phyloP scores from a whole-genome alignment of 2,888 invertebrate genomes.

The Mythimna loreyi region DNA sequence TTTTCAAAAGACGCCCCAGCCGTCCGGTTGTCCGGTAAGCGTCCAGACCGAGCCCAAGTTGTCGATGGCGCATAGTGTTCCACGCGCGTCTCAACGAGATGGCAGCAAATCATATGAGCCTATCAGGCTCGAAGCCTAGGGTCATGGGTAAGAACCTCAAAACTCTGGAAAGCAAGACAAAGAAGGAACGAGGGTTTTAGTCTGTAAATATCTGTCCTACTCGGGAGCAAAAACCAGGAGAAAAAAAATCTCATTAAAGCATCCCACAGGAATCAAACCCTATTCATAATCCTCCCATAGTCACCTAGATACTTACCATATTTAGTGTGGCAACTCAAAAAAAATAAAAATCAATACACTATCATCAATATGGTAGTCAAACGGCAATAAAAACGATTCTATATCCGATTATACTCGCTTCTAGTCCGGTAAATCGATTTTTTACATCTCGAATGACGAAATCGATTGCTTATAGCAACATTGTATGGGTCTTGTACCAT shows the following conservation, averaged over 20 bases:
- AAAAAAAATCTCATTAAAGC: constrained; percentile 25
- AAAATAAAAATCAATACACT: constrained; percentile 75
- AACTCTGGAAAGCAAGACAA: no score
- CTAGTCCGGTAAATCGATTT: constrained; percentile 80
- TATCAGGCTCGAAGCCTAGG: no score
- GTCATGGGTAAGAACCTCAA: no score
- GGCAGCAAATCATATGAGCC: no score
- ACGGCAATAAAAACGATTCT: constrained; percentile 82
- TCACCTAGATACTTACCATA: constrained; percentile 52
- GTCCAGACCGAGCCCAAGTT: no score
- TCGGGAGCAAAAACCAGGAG: no score
- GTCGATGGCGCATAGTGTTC: no score
- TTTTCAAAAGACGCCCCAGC: not conserved
- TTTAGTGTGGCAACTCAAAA: constrained; percentile 64
- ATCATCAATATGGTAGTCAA: constrained; percentile 78
- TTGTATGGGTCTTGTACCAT: constrained; percentile 75
- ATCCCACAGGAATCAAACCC: constrained; percentile 35
- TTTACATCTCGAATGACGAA: constrained; percentile 78
- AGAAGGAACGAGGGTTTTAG: no score
- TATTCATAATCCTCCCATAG: constrained; percentile 45
- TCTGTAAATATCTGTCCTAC: no score
- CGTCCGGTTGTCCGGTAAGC: no score
- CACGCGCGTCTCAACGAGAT: no score
- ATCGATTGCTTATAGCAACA: constrained; percentile 81
- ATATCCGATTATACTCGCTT: constrained; percentile 79